phyloP scores from a whole-genome alignment of 1,140 invertebrate genomes.

The Manduca sexta region DNA sequence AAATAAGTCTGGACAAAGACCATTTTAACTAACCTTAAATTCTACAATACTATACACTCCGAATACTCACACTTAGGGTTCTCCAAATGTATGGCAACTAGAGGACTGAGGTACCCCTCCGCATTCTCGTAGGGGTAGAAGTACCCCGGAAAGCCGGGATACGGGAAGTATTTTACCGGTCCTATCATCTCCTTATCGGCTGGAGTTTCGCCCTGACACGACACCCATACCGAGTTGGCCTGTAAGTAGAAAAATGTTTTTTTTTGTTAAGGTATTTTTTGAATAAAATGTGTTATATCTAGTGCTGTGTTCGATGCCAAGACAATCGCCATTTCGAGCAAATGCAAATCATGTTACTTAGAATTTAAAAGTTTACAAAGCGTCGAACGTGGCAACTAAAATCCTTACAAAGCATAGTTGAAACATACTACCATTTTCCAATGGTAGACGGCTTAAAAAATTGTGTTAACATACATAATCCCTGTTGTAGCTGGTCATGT shows the following conservation, averaged over 20 bases:
- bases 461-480: constrained; percentile 39
- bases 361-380: too few species aligned
- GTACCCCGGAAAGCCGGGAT: constrained; percentile 85
- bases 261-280: too few species aligned
- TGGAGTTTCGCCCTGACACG: constrained; percentile 91
- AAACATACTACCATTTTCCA: too few species aligned
- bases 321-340: too few species aligned
- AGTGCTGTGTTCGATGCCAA: too few species aligned
- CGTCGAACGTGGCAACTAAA: too few species aligned
- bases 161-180: constrained; percentile 81
- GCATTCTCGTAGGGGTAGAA: constrained; percentile 88
- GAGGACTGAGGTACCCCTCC: constrained; percentile 89
- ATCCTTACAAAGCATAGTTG: too few species aligned
- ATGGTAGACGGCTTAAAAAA: too few species aligned
- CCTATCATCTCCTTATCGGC: constrained; percentile 92
- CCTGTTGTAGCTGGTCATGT: constrained; percentile 48
- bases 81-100: constrained; percentile 89
- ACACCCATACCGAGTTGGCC: constrained; percentile 88
- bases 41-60: neutral
- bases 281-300: too few species aligned
- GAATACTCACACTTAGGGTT: constrained; percentile 81
- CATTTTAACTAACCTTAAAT: too few species aligned
- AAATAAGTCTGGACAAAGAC: too few species aligned
- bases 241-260: constrained; percentile 34
- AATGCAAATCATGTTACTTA: too few species aligned